These are phyloP conservation scores for Macquaria australasica DNA, from an alignment of 2,113 vertebrate genomes.

Conservation along the genomic window DNA sequence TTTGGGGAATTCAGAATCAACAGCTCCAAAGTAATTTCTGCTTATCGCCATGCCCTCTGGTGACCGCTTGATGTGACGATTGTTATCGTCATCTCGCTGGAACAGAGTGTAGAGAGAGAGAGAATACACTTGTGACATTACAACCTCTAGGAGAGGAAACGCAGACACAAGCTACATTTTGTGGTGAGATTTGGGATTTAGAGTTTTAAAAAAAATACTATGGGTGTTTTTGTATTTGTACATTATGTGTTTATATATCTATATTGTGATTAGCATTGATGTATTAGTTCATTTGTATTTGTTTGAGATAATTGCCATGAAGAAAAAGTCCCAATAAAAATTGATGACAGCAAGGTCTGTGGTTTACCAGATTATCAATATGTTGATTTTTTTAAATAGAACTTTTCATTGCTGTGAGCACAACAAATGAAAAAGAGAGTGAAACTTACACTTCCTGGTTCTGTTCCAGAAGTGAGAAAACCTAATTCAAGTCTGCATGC, in stretches of 20 bases:
- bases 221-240: background rate
- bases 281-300: background rate
- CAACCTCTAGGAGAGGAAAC: conserved; percentile 21
- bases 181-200: background rate
- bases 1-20: conserved; percentile 65
- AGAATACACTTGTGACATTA: conserved; percentile 29
- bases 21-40: conserved; percentile 57
- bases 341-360: background rate
- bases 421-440: background rate
- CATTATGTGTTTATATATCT: background rate
- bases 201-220: too few species aligned
- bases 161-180: conserved; percentile 8
- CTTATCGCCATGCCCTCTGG: conserved; percentile 68
- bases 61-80: conserved; percentile 48
- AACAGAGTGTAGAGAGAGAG: conserved; percentile 35
- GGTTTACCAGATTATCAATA: background rate
- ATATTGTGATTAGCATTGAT: background rate
- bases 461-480: background rate
- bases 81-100: conserved; percentile 45
- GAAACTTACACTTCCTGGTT: background rate
- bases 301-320: background rate
- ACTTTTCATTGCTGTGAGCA: background rate
- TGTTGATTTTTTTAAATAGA: background rate
- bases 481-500: background rate
- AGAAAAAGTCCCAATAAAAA: background rate